Base-by-base conservation (phyloP, 2,797 vertebrate species). In the Poeciliopsis presidionis region DNA sequence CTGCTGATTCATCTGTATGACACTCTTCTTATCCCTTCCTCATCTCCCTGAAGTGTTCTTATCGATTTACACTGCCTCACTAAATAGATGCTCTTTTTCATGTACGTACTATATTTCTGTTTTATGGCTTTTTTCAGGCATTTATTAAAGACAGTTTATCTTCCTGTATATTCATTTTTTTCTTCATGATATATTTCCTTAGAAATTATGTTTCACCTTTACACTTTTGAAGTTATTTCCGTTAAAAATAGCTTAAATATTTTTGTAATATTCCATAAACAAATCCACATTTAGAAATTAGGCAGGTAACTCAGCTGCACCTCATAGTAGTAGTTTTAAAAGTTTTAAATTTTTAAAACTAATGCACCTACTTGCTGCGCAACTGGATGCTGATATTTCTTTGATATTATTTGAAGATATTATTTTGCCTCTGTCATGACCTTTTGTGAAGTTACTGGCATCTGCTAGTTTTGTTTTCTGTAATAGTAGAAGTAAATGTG, bases 81-180 rank as follows among this genome's bases (percentile, higher is more conserved):
- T 18, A 83, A 74, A 36, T 28, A 25, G 30, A 79, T 22, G 14
- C 41, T 20, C 25, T 81, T 53, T 72, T 74, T 36, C 14, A 28
- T 28, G 8, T 14, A 9, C 30, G 71, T 22, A 55, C 22, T 41
- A 46, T 8, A 3, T 47, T 1, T 61, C 9, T 55, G 4, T 57
- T 76, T 71, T 69, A 70, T 30, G 18, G 2, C 28, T 75, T 72
- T 55, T 73, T 59, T 80, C 28, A 77, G 43, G 5, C 47, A 72
- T 67, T 70, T 74, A 53, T 47, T 25, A 53, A 81, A 75, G 63
- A 74, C n/a, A 33, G 25, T 78, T 79, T 41, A 45, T n/a, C 82
- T 73, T 73, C 61, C 45, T 5, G 2, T 39, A 45, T 41, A 78
- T 78, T 14, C 72, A 46, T 39, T 63, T 16, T 63, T 36, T 63